A percentile compares a stretch with the other conserved stretches of the same genome.
Conservation (phyloP, 2,888 invertebrate genomes). For the Koerneria pararmatus region DNA sequence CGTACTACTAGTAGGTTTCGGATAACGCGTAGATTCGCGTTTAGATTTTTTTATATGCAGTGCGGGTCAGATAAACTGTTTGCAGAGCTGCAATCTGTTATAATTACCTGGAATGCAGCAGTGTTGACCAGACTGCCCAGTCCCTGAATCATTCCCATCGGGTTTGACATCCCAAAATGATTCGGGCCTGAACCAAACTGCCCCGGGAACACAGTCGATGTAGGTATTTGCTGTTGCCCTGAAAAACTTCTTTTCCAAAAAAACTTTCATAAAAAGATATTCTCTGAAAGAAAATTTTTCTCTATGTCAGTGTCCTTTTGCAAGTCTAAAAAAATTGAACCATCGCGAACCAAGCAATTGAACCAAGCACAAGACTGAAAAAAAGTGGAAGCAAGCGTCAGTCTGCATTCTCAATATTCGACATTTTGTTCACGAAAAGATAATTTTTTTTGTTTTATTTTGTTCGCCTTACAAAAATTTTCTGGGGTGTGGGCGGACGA, state of each 20-base stretch:
- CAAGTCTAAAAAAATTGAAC: not conserved
- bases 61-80: too few species aligned
- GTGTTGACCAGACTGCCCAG: slow-evolving; percentile 20
- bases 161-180: slow-evolving; percentile 22
- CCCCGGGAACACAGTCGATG: slow-evolving; percentile 16
- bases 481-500: too few species aligned
- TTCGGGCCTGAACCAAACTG: slow-evolving; percentile 17
- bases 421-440: too few species aligned
- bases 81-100: not conserved
- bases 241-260: not conserved
- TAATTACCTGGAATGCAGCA: slow-evolving; percentile 20
- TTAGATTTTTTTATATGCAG: too few species aligned
- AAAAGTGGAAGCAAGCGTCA: too few species aligned
- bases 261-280: not conserved
- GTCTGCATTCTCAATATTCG: too few species aligned
- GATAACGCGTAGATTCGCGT: too few species aligned
- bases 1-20: too few species aligned
- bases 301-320: not conserved
- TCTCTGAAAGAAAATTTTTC: not conserved
- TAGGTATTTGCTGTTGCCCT: slow-evolving; percentile 11
- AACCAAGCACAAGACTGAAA: not conserved
- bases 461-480: too few species aligned
- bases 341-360: not conserved
- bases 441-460: too few species aligned
- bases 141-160: slow-evolving; percentile 25